These are phyloP conservation scores for Triops longicaudatus DNA, from an alignment of 1,140 invertebrate genomes.

Conservation along the genomic window DNA sequence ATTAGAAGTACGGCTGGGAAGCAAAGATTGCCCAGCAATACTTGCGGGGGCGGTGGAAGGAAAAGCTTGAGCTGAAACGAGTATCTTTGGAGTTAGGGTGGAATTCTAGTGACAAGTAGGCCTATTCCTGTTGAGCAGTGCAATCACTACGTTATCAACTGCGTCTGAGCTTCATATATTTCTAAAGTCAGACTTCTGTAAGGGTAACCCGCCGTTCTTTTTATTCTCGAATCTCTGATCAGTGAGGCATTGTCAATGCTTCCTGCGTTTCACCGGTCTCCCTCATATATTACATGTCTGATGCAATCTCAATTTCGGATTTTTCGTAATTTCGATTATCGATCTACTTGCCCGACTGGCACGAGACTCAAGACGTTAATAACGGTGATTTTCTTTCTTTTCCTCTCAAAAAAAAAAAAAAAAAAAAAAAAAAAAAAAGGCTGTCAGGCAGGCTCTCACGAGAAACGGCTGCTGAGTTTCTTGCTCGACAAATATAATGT, in stretches of 20 bases:
- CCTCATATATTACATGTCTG: no score
- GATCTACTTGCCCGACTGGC: no score
- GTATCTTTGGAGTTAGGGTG: background rate
- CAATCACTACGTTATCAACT: background rate
- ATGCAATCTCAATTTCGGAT: no score
- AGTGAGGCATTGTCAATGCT: no score
- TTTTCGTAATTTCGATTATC: no score
- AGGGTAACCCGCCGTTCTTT: background rate
- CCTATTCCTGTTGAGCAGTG: background rate
- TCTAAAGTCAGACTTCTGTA: background rate
- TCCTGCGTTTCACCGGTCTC: no score
- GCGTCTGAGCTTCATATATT: background rate
- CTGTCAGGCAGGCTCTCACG: conserved; percentile 72
- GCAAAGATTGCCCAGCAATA: background rate
- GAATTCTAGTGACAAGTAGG: background rate
- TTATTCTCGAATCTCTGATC: background rate
- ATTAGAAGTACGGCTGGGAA: background rate
- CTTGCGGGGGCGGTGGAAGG: background rate
- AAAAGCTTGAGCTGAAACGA: background rate
- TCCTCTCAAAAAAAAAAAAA: no score
- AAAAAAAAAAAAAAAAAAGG: conserved; percentile 40
- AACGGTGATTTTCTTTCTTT: no score
- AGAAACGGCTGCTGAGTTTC: conserved; percentile 77
- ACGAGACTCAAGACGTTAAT: no score
- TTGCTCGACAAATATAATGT: conserved; percentile 77